Evolutionary conservation across 2,888 invertebrate genomes (phyloP).

Genomic region (Caenorhabditis virilis): DNA sequence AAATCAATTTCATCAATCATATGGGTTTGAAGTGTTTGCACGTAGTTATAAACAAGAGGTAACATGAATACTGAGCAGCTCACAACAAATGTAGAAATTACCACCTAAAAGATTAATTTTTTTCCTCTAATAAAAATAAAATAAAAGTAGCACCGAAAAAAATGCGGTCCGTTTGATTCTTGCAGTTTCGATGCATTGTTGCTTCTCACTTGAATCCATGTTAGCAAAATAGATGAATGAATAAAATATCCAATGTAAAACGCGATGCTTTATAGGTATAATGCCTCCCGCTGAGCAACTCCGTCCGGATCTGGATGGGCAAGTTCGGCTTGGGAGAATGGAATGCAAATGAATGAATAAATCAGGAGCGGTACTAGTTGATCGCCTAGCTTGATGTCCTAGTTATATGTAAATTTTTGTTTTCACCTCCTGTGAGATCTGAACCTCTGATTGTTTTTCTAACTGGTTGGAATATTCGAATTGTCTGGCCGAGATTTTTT

Average conservation of each 20-base stretch:
- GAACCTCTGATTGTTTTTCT: too few species aligned
- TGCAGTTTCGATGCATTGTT: conserved; percentile 18
- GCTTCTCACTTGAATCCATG: conserved; percentile 32
- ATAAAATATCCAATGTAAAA: too few species aligned
- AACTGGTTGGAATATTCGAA: too few species aligned
- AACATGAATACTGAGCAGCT: conserved; percentile 64
- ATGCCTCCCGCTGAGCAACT: conserved; percentile 32
- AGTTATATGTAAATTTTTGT: conserved; percentile 34
- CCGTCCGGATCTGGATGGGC: conserved; percentile 28
- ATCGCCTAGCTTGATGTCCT: conserved; percentile 34
- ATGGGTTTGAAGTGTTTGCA: conserved; percentile 63
- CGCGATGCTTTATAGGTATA: too few species aligned
- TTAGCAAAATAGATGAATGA: too few species aligned
- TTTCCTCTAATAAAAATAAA: not conserved
- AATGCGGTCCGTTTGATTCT: conserved; percentile 33
- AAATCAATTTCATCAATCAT: conserved; percentile 64
- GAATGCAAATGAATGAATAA: conserved; percentile 31
- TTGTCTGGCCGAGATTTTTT: too few species aligned
- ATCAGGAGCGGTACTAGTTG: conserved; percentile 20
- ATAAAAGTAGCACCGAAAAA: conserved; percentile 18
- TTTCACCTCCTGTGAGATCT: too few species aligned
- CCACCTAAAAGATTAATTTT: conserved; percentile 37
- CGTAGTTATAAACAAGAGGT: conserved; percentile 67
- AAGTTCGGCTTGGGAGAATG: conserved; percentile 11
- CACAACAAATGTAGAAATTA: conserved; percentile 65